Evolutionary conservation across 2,888 invertebrate species (phyloP).

Genomic region (Meiosimyza decipiens): DNA sequence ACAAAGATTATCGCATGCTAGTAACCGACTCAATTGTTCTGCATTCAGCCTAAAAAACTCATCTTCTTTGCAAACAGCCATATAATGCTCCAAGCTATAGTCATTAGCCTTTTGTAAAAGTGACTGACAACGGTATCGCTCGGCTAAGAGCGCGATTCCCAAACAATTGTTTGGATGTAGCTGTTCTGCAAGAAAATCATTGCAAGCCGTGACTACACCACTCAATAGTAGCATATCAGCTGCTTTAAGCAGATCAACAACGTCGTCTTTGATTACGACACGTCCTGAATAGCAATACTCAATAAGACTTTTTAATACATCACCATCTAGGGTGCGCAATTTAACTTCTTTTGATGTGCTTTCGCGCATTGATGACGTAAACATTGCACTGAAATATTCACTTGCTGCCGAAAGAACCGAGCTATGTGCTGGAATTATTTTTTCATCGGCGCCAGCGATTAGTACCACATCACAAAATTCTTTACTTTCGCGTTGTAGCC

Average conservation of each 20-base stretch:
- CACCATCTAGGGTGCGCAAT: constrained; percentile 71
- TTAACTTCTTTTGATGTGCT: no score
- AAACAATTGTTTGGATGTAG: no score
- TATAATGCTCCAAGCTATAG: constrained; percentile 85
- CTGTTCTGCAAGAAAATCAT: constrained; percentile 79
- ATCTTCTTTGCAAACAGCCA: constrained; percentile 74
- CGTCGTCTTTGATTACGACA: constrained; percentile 87
- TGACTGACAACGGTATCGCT: constrained; percentile 80
- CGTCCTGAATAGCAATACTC: constrained; percentile 89
- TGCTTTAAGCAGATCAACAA: constrained; percentile 88
- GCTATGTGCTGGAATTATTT: no score
- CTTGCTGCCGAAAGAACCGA: no score
- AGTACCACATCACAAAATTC: no score
- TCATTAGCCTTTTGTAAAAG: constrained; percentile 84
- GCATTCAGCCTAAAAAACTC: constrained; percentile 70
- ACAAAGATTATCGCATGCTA: constrained; percentile 91
- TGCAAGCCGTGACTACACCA: constrained; percentile 90
- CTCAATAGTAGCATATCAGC: constrained; percentile 88
- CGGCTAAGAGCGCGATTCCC: no score
- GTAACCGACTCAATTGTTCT: constrained; percentile 82
- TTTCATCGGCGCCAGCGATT: no score
- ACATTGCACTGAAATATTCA: no score
- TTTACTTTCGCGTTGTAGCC: no score
- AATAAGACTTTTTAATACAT: constrained; percentile 85
- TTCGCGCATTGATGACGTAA: no score